phyloP scores from a whole-genome alignment of 2,888 invertebrate species.

The Tenodera sinensis region DNA sequence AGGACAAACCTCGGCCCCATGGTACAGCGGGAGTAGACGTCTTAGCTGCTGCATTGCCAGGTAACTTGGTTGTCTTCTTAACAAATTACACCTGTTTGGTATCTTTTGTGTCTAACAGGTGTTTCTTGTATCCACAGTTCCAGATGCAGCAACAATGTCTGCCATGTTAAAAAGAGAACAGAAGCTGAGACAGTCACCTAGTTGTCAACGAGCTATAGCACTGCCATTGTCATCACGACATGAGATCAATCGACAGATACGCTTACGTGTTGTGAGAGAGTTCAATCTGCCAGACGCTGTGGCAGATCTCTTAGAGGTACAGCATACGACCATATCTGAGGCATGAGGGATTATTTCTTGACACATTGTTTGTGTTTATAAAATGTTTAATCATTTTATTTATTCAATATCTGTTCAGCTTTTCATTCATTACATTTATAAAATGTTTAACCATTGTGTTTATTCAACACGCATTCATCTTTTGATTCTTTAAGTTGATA shows the following conservation, averaged over 20 bases:
- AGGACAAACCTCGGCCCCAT: constrained; percentile 53
- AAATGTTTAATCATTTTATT: too few relatives aligned
- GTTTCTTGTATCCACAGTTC: constrained; percentile 51
- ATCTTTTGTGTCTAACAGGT: neutral
- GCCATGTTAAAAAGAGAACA: constrained; percentile 82
- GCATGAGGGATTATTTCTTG: too few relatives aligned
- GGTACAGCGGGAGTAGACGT: constrained; percentile 60
- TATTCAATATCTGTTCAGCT: too few relatives aligned
- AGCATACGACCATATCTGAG: neutral
- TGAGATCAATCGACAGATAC: constrained; percentile 72
- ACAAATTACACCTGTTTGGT: neutral
- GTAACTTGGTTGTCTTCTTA: constrained; percentile 55
- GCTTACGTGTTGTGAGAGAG: constrained; percentile 87
- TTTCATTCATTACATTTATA: too few relatives aligned
- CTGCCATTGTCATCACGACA: constrained; percentile 72
- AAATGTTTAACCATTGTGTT: too few relatives aligned
- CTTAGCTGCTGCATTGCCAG: constrained; percentile 41
- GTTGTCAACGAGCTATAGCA: constrained; percentile 73
- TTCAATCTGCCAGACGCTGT: constrained; percentile 89
- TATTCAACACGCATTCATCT: too few relatives aligned
- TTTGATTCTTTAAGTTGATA: too few relatives aligned
- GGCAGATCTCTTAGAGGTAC: constrained; percentile 66
- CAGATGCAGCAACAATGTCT: constrained; percentile 70
- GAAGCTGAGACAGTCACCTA: constrained; percentile 74
- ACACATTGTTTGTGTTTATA: too few relatives aligned